Percentiles rank a stretch among this genome's conserved stretches.
Evolutionary conservation across 1,140 invertebrate genomes (phyloP).

Genomic region (Panagrolaimus sp.): DNA sequence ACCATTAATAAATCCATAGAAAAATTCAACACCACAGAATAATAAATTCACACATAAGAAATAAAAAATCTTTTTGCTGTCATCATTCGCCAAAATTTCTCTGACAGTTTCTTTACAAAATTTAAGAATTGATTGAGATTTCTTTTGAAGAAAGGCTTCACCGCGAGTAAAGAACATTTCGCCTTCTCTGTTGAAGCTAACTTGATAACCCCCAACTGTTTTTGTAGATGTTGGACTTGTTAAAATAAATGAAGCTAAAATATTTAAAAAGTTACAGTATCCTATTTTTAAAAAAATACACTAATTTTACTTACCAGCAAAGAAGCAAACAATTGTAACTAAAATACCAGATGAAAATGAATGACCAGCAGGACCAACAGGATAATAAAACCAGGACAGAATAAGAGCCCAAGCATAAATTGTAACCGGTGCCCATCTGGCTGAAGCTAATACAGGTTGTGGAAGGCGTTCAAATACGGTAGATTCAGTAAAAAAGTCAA

Average conservation of each 20-base stretch:
- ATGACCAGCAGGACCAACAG: conserved; percentile 58
- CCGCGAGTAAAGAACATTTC: conserved; percentile 62
- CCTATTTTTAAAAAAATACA: background rate
- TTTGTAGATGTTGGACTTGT: conserved; percentile 36
- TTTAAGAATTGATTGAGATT: conserved; percentile 60
- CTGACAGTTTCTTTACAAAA: conserved; percentile 60
- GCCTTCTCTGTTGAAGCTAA: conserved; percentile 62
- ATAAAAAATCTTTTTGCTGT: conserved; percentile 64
- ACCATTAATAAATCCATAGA: conserved; percentile 66
- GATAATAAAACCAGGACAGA: conserved; percentile 50
- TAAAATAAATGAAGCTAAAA: conserved; percentile 48
- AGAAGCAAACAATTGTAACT: conserved; percentile 61
- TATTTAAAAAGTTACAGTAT: background rate
- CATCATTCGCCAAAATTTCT: conserved; percentile 63
- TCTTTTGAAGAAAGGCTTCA: conserved; percentile 62
- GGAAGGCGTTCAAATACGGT: conserved; percentile 57
- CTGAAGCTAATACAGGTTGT: conserved; percentile 54
- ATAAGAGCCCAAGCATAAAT: conserved; percentile 52
- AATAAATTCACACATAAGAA: conserved; percentile 64
- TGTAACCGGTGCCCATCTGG: conserved; percentile 56
- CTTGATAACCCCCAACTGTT: conserved; percentile 60
- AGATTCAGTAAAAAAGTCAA: conserved; percentile 64
- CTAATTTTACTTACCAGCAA: conserved; percentile 56
- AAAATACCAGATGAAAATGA: conserved; percentile 62
- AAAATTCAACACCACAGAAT: conserved; percentile 66